A percentile compares a stretch with the other conserved stretches of the same genome.
Evolutionary conservation across 2,888 invertebrate genomes (phyloP).

Genomic region (Xanthorhoe spadicearia): DNA sequence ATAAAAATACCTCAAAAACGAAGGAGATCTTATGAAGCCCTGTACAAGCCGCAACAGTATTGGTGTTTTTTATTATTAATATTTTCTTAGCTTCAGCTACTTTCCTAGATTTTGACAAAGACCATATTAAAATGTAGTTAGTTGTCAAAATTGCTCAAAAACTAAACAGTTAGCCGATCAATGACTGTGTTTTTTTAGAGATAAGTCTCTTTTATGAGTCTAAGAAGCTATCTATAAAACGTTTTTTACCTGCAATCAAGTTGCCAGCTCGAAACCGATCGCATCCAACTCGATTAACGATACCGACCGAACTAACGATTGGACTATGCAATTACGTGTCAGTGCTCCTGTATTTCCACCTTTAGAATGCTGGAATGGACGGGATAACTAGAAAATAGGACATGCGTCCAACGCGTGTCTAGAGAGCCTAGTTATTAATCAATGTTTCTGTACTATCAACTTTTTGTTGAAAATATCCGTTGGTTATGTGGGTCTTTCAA

Average conservation of each 20-base stretch:
- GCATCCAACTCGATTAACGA: slow-evolving; percentile 60
- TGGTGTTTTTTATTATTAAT: too few relatives aligned
- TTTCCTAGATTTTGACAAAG: too few relatives aligned
- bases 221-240: slow-evolving; percentile 5
- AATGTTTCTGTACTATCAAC: not conserved
- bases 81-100: too few relatives aligned
- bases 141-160: too few relatives aligned
- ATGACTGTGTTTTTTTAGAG: too few relatives aligned
- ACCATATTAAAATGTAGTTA: too few relatives aligned
- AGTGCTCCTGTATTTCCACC: slow-evolving; percentile 49
- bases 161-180: too few relatives aligned
- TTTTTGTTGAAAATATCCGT: not conserved
- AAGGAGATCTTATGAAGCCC: too few relatives aligned
- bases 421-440: not conserved
- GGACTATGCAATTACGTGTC: slow-evolving; percentile 60
- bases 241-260: slow-evolving; percentile 30
- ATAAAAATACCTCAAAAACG: too few relatives aligned
- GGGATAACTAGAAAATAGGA: not conserved
- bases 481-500: too few relatives aligned
- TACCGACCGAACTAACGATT: slow-evolving; percentile 49
- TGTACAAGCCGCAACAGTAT: too few relatives aligned
- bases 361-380: not conserved
- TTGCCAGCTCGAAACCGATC: slow-evolving; percentile 43
- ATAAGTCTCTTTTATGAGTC: too few relatives aligned
- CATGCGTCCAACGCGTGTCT: not conserved